phyloP scores from a whole-genome alignment of 2,797 vertebrate species.

The Chaunax sp. region DNA sequence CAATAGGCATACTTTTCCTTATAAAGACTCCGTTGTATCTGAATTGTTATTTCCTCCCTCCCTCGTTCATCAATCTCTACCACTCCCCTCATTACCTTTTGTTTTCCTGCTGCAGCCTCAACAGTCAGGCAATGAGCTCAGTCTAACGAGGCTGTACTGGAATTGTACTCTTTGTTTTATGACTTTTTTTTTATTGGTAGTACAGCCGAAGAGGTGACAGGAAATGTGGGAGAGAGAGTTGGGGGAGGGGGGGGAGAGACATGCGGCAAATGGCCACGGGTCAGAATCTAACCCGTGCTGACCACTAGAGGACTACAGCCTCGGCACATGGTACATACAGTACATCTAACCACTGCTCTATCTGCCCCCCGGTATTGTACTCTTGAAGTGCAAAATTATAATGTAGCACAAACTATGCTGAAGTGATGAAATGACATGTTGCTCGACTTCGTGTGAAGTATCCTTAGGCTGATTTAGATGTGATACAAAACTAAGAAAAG shows the following conservation, averaged over 20 bases:
- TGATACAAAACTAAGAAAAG: conserved; percentile 26
- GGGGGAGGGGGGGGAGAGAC: too few species aligned
- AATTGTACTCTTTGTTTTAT: too few species aligned
- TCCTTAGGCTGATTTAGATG: conserved; percentile 17
- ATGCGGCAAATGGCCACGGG: too few species aligned
- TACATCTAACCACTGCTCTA: too few species aligned
- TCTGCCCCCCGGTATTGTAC: not conserved
- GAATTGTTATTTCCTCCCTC: conserved; percentile 4
- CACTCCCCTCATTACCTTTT: conserved; percentile 34
- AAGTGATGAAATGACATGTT: conserved; percentile 22
- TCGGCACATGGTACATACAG: too few species aligned
- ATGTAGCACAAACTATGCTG: not conserved
- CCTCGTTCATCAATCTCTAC: conserved; percentile 42
- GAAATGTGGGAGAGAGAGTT: too few species aligned
- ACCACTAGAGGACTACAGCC: too few species aligned
- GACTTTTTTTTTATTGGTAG: too few species aligned
- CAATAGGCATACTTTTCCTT: conserved; percentile 21
- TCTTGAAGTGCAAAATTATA: conserved; percentile 28
- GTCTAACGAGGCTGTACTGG: too few species aligned
- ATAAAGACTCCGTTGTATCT: not conserved
- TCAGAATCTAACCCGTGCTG: too few species aligned
- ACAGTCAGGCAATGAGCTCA: conserved; percentile 24
- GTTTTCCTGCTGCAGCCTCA: conserved; percentile 1
- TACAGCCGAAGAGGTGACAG: too few species aligned
- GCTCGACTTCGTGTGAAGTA: conserved; percentile 3